These are phyloP conservation scores for Artemia sp. DNA, from an alignment of 2,888 invertebrate genomes.

Conservation along the genomic window DNA sequence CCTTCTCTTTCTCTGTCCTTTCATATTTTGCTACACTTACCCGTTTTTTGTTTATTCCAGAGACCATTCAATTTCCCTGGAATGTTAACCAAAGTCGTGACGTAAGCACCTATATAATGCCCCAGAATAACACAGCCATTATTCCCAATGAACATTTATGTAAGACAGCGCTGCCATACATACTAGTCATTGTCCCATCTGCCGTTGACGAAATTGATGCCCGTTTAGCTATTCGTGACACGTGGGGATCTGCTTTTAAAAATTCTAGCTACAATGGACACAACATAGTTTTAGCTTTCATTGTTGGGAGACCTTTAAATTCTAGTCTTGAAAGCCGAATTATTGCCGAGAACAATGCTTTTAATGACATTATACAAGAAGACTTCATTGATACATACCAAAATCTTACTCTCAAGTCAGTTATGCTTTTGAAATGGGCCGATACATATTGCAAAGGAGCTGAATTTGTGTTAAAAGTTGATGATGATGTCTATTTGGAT, in stretches of 20 bases:
- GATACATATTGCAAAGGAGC: constrained; percentile 44
- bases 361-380: constrained; percentile 64
- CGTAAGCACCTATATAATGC: constrained; percentile 50
- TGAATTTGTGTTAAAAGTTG: constrained; percentile 60
- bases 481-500: constrained; percentile 72
- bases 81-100: constrained; percentile 53
- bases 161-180: constrained; percentile 33
- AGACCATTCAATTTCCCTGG: constrained; percentile 42
- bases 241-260: constrained; percentile 40
- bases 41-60: not conserved
- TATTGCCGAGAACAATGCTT: constrained; percentile 45
- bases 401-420: constrained; percentile 66
- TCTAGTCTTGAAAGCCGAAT: constrained; percentile 45
- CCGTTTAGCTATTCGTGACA: constrained; percentile 48
- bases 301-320: constrained; percentile 44
- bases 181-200: constrained; percentile 58
- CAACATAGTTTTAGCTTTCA: constrained; percentile 35
- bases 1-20: no score
- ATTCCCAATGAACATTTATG: constrained; percentile 33
- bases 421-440: constrained; percentile 67
- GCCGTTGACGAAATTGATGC: constrained; percentile 48
- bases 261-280: constrained; percentile 31
- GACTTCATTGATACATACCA: constrained; percentile 66
- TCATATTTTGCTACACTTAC: no score
- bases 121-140: constrained; percentile 48